Evolutionary conservation across 2,888 invertebrate species (phyloP).

Genomic region (Cynaeus angustus): DNA sequence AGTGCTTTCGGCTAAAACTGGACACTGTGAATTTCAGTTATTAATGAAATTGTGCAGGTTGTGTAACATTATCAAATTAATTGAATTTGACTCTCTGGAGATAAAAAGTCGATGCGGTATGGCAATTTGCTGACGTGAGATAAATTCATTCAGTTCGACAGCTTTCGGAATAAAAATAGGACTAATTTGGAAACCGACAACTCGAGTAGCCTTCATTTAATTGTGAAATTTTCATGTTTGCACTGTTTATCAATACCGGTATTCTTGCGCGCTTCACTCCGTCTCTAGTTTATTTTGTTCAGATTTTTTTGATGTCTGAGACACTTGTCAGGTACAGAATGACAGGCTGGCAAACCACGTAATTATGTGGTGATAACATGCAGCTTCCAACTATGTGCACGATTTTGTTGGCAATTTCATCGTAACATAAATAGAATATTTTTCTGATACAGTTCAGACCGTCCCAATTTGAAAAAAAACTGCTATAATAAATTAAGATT

Average conservation of each 20-base stretch:
- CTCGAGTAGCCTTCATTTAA: slow-evolving; percentile 3
- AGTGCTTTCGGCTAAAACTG: slow-evolving; percentile 7
- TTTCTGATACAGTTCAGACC: too few relatives aligned
- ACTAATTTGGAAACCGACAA: too few relatives aligned
- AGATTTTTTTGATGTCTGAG: too few relatives aligned
- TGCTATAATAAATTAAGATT: too few relatives aligned
- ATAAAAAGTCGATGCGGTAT: slow-evolving; percentile 1
- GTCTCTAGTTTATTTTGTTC: too few relatives aligned
- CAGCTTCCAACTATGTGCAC: too few relatives aligned
- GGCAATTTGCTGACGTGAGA: neutral
- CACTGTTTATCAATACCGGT: slow-evolving; percentile 7
- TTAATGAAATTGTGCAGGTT: slow-evolving; percentile 12
- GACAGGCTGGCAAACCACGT: too few relatives aligned
- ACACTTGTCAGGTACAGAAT: too few relatives aligned
- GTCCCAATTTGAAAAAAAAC: too few relatives aligned
- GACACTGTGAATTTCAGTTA: slow-evolving; percentile 1
- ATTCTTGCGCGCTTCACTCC: slow-evolving; percentile 12
- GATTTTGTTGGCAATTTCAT: too few relatives aligned
- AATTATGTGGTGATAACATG: too few relatives aligned
- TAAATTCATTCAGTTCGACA: neutral
- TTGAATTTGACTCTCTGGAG: slow-evolving; percentile 12
- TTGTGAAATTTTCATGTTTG: slow-evolving; percentile 15
- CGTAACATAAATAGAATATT: too few relatives aligned
- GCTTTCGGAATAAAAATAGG: neutral
- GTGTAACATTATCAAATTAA: slow-evolving; percentile 9